Percentiles rank a stretch among this genome's conserved stretches.
Evolutionary conservation across 2,113 vertebrate species (phyloP).

Genomic region (Bos indicus): DNA sequence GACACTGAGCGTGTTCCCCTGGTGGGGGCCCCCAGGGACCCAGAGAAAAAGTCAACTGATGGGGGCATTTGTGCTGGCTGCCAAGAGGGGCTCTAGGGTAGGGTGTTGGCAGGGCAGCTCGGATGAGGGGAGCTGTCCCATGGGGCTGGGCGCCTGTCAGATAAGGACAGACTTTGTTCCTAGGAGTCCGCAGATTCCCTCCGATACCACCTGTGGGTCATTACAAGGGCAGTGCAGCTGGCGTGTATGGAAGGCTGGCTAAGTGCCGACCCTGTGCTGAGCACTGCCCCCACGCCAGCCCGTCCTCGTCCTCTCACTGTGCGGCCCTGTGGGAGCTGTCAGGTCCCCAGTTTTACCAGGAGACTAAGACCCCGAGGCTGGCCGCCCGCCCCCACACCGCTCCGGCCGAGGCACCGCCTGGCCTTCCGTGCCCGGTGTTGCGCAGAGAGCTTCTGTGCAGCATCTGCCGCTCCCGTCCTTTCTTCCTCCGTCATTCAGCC

Average conservation of each 20-base stretch:
- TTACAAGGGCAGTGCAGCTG: rapidly evolving
- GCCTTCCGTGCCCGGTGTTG: rapidly evolving
- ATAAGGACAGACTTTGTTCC: background rate
- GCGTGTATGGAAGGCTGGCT: rapidly evolving
- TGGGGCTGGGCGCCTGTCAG: background rate
- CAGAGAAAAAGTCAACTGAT: too few relatives aligned
- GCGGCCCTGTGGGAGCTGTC: rapidly evolving
- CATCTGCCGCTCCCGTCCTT: rapidly evolving
- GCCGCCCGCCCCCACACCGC: rapidly evolving
- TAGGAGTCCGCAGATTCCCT: background rate
- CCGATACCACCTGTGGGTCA: background rate
- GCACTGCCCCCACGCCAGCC: rapidly evolving
- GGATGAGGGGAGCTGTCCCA: background rate
- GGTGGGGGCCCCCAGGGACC: background rate
- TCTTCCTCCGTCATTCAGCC: background rate
- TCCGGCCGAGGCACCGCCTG: rapidly evolving
- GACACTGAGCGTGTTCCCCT: background rate
- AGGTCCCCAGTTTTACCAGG: background rate
- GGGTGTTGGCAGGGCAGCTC: background rate
- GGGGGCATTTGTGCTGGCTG: too few relatives aligned
- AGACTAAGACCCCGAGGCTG: background rate
- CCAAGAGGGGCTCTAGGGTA: background rate
- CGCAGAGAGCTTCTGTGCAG: rapidly evolving
- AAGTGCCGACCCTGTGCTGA: background rate
- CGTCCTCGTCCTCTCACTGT: background rate